Evolutionary conservation across 2,888 invertebrate genomes (phyloP), one percentile per base, ranked within the genome.

Genomic region (Leucania comma): DNA sequence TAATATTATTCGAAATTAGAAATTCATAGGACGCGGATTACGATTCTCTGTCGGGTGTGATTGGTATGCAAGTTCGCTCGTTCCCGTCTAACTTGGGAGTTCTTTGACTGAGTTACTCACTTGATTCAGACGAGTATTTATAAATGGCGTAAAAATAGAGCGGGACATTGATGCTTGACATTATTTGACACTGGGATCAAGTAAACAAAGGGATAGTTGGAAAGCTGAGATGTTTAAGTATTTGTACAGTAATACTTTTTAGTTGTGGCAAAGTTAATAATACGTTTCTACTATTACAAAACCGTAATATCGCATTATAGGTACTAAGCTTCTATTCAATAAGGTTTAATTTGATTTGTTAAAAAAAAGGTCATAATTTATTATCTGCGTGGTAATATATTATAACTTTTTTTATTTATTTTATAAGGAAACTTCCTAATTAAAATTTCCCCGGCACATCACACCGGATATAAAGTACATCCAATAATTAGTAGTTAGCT

Each of bases 41-140:
- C 81, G 84, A 85, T 83, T 81, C 81, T 75, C 80, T 76, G 80
- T 74, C 68, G 67, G 75, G 82, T 86, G 86, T 83, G 88, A 89
- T 91, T 89, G 88, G 89, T 88, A 88, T 89, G 86, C 86, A 81
- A 80, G 69, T 74, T 74, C 53, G 79, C 68, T 80, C 81, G 72
- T 72, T 86, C 79, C 62, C 57, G 73, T 79, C 77, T 76, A 78
- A 81, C 73, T 75, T 80, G 67, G 72, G 75, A 73, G 66, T 84
- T 86, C 86, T 84, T 86, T 84, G 83, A 81, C 81, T 68, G 74
- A 50, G 59, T 75, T 75, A 81, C 72, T 65, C 76, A 81, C 86
- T 87, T 87, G 87, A 87, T 86, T 88, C 86, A 87, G 70, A 67
- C 76, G 73, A 51, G 79, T 90, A 90, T 90, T 89, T 89, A 87